Evolutionary conservation across 2,797 vertebrate genomes (phyloP), one percentile per base, ranked within the genome.

Genomic region (Microctenopoma stevenorrisi): DNA sequence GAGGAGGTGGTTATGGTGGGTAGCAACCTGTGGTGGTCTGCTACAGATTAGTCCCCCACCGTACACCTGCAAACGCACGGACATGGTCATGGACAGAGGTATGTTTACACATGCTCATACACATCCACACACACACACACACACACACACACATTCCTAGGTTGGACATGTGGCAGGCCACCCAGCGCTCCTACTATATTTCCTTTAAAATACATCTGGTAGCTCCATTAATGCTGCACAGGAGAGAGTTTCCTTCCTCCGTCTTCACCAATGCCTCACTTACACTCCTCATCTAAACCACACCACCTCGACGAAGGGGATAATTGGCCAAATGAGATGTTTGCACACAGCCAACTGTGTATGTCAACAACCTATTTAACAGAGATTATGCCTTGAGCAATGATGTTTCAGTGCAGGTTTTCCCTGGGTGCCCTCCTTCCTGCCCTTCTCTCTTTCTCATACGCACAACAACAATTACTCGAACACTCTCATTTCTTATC

Each of bases 331-430:
- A 90, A 89, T 89, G 76, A 86, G 84, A 74, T 85, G 76, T 85
- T 89, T 88, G 83, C 76, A 81, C 82, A 81, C 80, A 79, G 71
- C 59, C 56, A 26, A 74, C 75, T 67, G 67, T 84, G 81, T 74
- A 68, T 90, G 84, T 89, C 84, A 90, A 86, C 88, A 91, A 81
- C 55, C 81, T 83, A 68, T 85, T 92, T 81, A 82, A 84, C 75
- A 79, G 79, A 0, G 51, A 87, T 85, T 83, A 83, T 63, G 79
- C 76, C 75, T 76, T 79, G 60, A 84, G 82, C 71, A 74, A 79
- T 70, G 74, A 79, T 76, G 73, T 71, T 85, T 73, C 70, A 81
- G 61, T 10, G 1, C 57, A 76, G 68, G 37, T 69, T 85, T 86
- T 57, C 76, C 58, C 66, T 30, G 47, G 56, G 58, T 55, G 43